Evolutionary conservation across 2,797 vertebrate species (phyloP), one percentile per base, ranked within the genome.

Genomic region (Valencia hispanica): DNA sequence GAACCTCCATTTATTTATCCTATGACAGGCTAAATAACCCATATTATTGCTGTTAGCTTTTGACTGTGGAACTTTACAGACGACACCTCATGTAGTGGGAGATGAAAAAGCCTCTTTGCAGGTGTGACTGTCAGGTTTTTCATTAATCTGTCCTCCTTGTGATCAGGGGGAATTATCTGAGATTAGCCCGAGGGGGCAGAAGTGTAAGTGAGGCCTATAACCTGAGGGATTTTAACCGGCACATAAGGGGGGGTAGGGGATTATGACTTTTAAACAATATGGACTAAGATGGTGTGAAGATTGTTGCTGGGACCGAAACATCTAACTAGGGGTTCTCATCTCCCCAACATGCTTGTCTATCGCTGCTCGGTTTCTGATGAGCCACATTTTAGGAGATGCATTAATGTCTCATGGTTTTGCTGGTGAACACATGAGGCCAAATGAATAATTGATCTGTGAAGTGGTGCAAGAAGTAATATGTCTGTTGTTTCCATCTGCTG

Each of bases 361-460:
- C 20, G 7, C 5, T n/a, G 34, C 22, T 36, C 9, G 6, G 20
- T 43, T 78, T 39, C 32, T 78, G 79, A 74, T 84, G 69, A 86
- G n/a, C 86, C 85, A 85, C 88, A 87, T 87, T 87, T 86, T 87
- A 84, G 86, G 81, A 82, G 82, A 86, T 83, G 70, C 88, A 88
- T 93, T 91, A 91, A 86, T 78, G 83, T 73, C 78, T 59, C 50
- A n/a, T n/a, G 68, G 70, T 75, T 77, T 83, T 80, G 77, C 76
- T 68, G 70, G 10, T 77, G 84, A 66, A 41, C 63, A 70, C 76
- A 84, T 86, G 85, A 88, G 83, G 80, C 75, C 72, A 87, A 87
- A 94, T 96, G 85, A 95, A 96, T 96, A 94, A 96, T 95, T 95
- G 86, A 96, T 94, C 88, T 88, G 89, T 86, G 75, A 87, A 91